Evolutionary conservation across 2,888 invertebrate species (phyloP), one percentile per base, ranked within the genome.

Genomic region (Eupithecia pulchellata): DNA sequence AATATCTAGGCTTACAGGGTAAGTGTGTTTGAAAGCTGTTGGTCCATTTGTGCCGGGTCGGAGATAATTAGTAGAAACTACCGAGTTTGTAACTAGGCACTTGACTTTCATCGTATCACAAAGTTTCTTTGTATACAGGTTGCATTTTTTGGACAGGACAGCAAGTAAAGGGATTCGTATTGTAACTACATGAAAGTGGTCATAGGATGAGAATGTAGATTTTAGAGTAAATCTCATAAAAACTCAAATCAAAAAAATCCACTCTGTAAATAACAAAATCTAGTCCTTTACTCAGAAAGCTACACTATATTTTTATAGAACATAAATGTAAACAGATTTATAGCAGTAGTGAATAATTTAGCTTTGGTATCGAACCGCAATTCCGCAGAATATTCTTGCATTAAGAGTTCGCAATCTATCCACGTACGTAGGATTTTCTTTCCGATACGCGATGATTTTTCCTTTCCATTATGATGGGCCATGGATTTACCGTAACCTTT

Each of bases 401-500:
- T n/a, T 8, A 30, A 4, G 13, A 13, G 9, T 25, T 36, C 20
- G 61, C 11, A 61, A 20, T 25, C 34, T n/a, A 32, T 20, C 5
- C 61, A 36, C 61, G 34, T 61, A 34, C 20, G 17, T 14, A 20
- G 61, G 61, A 34, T 25, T 32, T 36, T 20, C 20, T 61, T 61
- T 32, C 9, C 32, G 8, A 29, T 60, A 25, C 32, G 20, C 32
- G 32, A 30, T 58, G 29, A 11, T n/a, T 60, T 60, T 14, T 17
- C 4, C 17, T 39, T 17, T 17, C 39, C 52, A 11, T 2, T 57
- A 58, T 32, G 17, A 60, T 13, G 42, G 20, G 32, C 32, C 30
- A 29, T 57, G 30, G 34, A 14, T 61, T 61, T 3, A 34, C 34
- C 61, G 20, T 61, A 61, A 32, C 25, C 25, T 61, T 61, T 29